Evolutionary conservation across 2,113 vertebrate genomes (phyloP), one percentile per base, ranked within the genome.

Genomic region (Sitta europaea): DNA sequence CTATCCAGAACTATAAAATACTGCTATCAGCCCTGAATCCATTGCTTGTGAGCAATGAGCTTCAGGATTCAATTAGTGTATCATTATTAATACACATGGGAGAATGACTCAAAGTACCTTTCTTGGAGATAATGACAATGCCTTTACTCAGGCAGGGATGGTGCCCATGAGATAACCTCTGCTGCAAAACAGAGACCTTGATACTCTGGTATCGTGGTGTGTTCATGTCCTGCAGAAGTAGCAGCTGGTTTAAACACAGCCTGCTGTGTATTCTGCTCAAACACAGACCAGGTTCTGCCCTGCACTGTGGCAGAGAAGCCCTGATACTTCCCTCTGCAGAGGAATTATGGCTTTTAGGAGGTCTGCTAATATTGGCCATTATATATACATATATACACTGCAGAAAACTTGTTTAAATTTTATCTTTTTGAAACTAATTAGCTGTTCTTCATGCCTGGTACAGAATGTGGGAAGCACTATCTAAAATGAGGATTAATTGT

Each of bases 141-240:
- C 31, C 40, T 83, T 62, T 77, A 16, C 63, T 89, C 68, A 63
- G 38, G 66, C 57, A 85, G 33, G 53, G 57, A 22, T 40, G 65
- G 50, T 33, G 55, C 54, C 66, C 33, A 2, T 18, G 75, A 68
- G 74, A 53, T 33, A 11, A n/a, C 31, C 42, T 67, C 40, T 4
- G 2, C 67, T 93, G 65, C 62, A 53, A 35, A 89, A 24, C 48
- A 67, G 40, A 80, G 28, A n/a, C 55, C 61, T 68, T 38, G 63
- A 4, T 42, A 0, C 18, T 68, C 1, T 4, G 0, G 9, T 15
- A 36, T 58, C n/a, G 0, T 16, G 53, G 53, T 8, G 17, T 51
- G 22, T 8, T 19, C 38, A 6, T 27, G 45, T 10, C 45, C n/a
- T 68, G 35, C 27, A 59, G 28, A 82, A 75, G 65, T 1, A 71